Conservation (phyloP, 1,140 invertebrate species). For the Lethocerus indicus region DNA sequence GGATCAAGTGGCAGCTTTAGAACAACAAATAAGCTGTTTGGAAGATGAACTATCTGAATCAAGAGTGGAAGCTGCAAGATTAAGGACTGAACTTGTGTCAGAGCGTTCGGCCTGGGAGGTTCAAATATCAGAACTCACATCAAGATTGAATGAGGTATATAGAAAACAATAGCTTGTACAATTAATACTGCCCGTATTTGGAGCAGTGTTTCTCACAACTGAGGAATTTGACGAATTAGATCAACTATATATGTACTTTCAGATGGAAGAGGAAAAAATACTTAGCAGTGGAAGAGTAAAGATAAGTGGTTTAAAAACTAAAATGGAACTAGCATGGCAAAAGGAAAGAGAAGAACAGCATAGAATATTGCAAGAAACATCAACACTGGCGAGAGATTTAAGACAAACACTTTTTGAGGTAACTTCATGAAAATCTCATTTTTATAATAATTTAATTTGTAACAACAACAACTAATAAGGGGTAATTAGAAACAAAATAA, state of each 20-base stretch:
- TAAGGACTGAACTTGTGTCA: slow-evolving; percentile 77
- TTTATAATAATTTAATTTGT: background rate
- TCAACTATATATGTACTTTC: slow-evolving; percentile 18
- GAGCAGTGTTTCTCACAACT: no score
- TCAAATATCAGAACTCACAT: slow-evolving; percentile 74
- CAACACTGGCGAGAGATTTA: slow-evolving; percentile 74
- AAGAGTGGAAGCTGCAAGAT: slow-evolving; percentile 58
- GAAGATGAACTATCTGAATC: slow-evolving; percentile 80
- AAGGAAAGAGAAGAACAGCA: slow-evolving; percentile 89
- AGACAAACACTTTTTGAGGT: slow-evolving; percentile 74
- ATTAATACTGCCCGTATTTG: no score
- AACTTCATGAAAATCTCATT: slow-evolving; percentile 7
- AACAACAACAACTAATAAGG: no score
- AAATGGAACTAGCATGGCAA: slow-evolving; percentile 88
- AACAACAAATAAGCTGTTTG: slow-evolving; percentile 66
- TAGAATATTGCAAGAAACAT: slow-evolving; percentile 73
- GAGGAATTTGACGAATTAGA: no score
- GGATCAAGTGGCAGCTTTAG: slow-evolving; percentile 43
- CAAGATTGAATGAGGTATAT: slow-evolving; percentile 69
- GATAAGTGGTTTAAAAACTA: slow-evolving; percentile 66
- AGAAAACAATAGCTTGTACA: background rate
- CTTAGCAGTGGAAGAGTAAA: slow-evolving; percentile 63
- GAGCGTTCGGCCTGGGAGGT: slow-evolving; percentile 78
- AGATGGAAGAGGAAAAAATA: slow-evolving; percentile 68
- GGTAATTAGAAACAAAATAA: no score